Base-by-base conservation (phyloP, 1,140 invertebrate genomes). In the Apis laboriosa region DNA sequence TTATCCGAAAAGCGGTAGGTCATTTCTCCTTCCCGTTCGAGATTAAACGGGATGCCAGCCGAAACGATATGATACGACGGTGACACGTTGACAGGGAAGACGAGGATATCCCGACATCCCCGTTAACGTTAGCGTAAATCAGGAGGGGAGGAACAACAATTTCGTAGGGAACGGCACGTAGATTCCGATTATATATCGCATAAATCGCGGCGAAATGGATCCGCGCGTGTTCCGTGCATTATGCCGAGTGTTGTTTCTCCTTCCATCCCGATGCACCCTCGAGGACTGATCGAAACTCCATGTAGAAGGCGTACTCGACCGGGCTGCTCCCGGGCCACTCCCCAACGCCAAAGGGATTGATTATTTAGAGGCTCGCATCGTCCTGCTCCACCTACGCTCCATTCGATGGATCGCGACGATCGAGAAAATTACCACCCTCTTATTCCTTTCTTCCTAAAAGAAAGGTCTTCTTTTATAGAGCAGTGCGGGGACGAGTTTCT, bases 171-270 rank as follows among this genome's bases (percentile, higher is more conserved):
- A 21, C 7, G 24, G 55, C 55, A 67, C 80, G 53, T 60, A 17
- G 73, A 43, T 21, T 64, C 64, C 17, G 80, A 82, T 82, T 82
- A 82, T 43, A 43, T 43, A 3, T 77, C 80, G 43, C 80, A 77
- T 82, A 82, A 82, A 82, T 82, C 80, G 56, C 55, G 13, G 19
- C 24, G 43, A 56, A 68, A 77, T 60, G 43, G 63, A 77, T 82
- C 53, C 53, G 49, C 56, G 24, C 21, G 28, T 60, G 51, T 70
- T 74, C 68, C 73, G 73, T 19, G 8, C 24, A 77, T 77, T 82
- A 82, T 68, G 74, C 64, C 74, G 64, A 70, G 80, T 82, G 80
- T 82, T 77, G 80, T 77, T 77, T 70, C 74, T 43, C 21, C 56
- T 82, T 77, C 55, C 70, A 58, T 34, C 15, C 2, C 17, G 21